Percentiles rank a stretch among this genome's conserved stretches.
Conservation (phyloP, 2,888 invertebrate species). For the Ennomos erosarius region DNA sequence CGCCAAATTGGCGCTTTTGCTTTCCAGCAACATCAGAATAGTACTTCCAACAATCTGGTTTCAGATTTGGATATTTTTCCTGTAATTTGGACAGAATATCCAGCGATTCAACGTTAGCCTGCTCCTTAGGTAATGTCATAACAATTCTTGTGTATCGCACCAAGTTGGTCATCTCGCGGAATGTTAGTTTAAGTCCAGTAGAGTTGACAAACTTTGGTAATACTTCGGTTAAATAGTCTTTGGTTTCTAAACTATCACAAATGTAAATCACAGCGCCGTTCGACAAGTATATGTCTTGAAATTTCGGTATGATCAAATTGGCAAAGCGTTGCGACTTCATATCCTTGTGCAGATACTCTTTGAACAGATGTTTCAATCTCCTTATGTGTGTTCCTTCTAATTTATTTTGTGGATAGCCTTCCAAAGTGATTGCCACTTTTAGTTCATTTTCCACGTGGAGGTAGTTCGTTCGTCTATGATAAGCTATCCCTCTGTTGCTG, state of each 20-base stretch:
- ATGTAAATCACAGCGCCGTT: constrained; percentile 78
- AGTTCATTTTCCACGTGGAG: constrained; percentile 73
- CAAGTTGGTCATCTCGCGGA: constrained; percentile 66
- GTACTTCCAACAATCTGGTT: constrained; percentile 74
- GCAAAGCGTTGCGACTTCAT: constrained; percentile 70
- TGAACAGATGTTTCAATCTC: constrained; percentile 71
- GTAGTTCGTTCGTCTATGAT: constrained; percentile 76
- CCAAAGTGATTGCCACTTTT: constrained; percentile 72
- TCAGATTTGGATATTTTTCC: constrained; percentile 63
- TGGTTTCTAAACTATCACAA: constrained; percentile 77
- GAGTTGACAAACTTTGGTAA: constrained; percentile 71
- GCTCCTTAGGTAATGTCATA: constrained; percentile 67
- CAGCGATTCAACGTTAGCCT: constrained; percentile 65
- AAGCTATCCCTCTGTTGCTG: constrained; percentile 74
- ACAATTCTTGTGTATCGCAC: constrained; percentile 74
- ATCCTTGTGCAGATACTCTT: constrained; percentile 74
- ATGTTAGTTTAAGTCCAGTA: constrained; percentile 68
- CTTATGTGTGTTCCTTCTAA: constrained; percentile 74
- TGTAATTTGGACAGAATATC: constrained; percentile 65
- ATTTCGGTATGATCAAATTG: constrained; percentile 72
- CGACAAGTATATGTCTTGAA: constrained; percentile 74
- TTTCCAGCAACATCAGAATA: constrained; percentile 77
- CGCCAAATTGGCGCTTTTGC: constrained; percentile 77
- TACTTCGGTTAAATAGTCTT: constrained; percentile 70
- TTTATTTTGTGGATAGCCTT: constrained; percentile 74